phyloP scores from a whole-genome alignment of 2,113 vertebrate species.

The Gallinago paraguaiae region DNA sequence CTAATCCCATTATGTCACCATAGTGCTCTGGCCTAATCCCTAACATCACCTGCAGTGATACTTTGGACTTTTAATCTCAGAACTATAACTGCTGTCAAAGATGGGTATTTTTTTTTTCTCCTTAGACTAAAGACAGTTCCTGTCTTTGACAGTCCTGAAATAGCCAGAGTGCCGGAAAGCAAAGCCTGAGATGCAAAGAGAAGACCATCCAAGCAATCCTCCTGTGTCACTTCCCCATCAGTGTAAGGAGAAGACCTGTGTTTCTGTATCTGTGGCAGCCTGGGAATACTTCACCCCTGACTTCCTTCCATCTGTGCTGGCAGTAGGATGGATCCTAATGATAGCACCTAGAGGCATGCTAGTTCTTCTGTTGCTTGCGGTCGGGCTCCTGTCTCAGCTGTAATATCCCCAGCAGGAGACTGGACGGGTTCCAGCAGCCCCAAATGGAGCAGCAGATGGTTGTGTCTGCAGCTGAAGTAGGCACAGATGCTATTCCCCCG shows the following conservation, averaged over 20 bases:
- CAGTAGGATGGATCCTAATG: background rate
- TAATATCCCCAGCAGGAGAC: background rate
- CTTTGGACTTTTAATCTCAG: background rate
- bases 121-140: background rate
- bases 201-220: background rate
- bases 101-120: background rate
- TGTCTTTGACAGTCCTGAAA: background rate
- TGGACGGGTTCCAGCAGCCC: conserved; percentile 40
- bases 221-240: background rate
- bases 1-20: conserved; percentile 42
- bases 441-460: conserved; percentile 55
- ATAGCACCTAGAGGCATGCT: background rate
- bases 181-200: background rate
- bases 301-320: background rate
- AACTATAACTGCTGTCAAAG: conserved; percentile 17
- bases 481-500: conserved; percentile 43
- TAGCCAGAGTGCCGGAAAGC: background rate
- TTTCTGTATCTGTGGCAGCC: background rate
- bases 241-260: background rate
- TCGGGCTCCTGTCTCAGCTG: conserved; percentile 1
- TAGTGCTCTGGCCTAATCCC: conserved; percentile 10
- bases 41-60: background rate
- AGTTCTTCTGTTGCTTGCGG: background rate
- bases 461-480: conserved; percentile 46
- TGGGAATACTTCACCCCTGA: background rate